Base-by-base conservation (phyloP, 2,888 invertebrate genomes). In the Caenorhabditis becei region DNA sequence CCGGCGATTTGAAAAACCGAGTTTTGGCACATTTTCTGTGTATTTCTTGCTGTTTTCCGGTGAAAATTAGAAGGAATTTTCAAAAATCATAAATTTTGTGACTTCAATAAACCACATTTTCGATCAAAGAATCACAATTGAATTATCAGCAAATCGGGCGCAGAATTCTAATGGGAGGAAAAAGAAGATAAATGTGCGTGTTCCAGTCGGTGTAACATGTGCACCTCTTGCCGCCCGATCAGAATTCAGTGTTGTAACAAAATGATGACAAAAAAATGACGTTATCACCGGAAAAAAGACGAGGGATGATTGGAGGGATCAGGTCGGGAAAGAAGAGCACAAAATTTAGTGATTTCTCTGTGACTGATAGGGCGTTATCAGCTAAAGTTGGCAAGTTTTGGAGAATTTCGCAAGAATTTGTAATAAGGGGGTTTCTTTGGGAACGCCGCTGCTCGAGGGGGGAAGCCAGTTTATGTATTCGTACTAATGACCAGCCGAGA, bases 221-320 rank as follows among this genome's bases (percentile, higher is more conserved):
- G 28, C 32, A 35, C 18, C 23, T 14, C 23, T 5, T 8, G 26
- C 4, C 53, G 11, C 4, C 53, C 10, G 26, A 23, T 10, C 23
- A 3, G 8, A 20, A 37, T 11, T 14, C 35, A 58, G 16, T 18
- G 49, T 59, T 71, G 71, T 71, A 71, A 71, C 71, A 72, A 72
- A 72, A 72, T 72, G 72, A 72, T 72, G 72, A 72, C 72, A 72
- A 72, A 61, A 69, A 37, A 59, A 41, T 53, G 61, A 71, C 62
- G 62, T 61, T 71, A 71, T 71, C 71, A 70, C 49, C 35, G 24
- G 18, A 2, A 4, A 3, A 20, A 18, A 7, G 2, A 16, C 7
- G 8, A 8, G 53, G 11, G 20, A 49, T 20, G 20, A 49, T 18
- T 49, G 2, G 26, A 56, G 26, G 54, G 56, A 56, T 56, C 28